These are phyloP conservation scores for Lasioglossum baleicum DNA, from an alignment of 1,140 invertebrate genomes.

Conservation along the genomic window DNA sequence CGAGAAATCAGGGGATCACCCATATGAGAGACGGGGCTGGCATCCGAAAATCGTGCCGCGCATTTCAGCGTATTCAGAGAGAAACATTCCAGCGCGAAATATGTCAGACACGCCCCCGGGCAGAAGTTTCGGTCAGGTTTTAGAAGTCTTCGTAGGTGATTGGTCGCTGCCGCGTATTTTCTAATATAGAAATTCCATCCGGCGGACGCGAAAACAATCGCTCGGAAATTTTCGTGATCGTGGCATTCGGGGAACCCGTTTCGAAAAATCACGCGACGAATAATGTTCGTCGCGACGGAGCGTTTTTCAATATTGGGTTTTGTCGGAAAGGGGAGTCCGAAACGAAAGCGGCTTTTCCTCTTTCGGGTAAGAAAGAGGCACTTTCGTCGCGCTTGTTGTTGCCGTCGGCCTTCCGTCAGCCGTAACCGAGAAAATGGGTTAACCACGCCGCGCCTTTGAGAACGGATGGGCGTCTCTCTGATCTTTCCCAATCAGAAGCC, in stretches of 20 bases:
- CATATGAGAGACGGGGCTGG: conserved; percentile 47
- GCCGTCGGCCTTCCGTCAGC: conserved; percentile 27
- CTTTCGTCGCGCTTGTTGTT: conserved; percentile 18
- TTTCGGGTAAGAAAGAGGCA: conserved; percentile 24
- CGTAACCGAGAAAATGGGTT: conserved; percentile 65
- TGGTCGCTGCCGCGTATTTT: conserved; percentile 23
- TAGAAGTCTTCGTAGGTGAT: conserved; percentile 42
- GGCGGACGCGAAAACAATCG: conserved; percentile 24
- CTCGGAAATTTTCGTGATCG: not conserved
- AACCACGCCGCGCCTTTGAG: conserved; percentile 23
- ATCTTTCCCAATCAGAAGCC: conserved; percentile 58
- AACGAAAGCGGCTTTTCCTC: conserved; percentile 16
- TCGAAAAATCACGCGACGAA: too few relatives aligned
- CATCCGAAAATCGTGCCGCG: conserved; percentile 52
- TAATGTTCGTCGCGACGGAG: not conserved
- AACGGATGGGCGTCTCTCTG: conserved; percentile 50
- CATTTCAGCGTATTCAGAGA: conserved; percentile 50
- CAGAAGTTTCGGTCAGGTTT: conserved; percentile 51
- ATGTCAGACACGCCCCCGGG: conserved; percentile 51
- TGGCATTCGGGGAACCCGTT: too few relatives aligned
- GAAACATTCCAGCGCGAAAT: conserved; percentile 60
- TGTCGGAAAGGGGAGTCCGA: not conserved
- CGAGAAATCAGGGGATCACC: conserved; percentile 53
- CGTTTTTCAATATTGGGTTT: conserved; percentile 47
- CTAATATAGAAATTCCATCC: conserved; percentile 51